Conservation (phyloP, 2,888 invertebrate genomes). For the Lamproptera curius region DNA sequence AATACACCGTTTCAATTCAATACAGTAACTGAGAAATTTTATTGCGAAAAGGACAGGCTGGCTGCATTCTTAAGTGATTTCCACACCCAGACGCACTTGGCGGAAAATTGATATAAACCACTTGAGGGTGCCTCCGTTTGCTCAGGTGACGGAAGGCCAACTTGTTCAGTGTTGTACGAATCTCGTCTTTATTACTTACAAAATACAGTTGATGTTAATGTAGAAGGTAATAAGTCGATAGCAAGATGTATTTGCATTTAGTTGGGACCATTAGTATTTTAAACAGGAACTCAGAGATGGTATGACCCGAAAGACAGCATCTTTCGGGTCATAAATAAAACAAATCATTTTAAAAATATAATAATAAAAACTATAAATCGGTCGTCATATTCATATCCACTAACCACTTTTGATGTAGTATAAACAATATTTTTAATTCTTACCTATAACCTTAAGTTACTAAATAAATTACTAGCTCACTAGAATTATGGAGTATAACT, state of each 20-base stretch:
- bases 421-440: no score
- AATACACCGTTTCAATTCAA: constrained; percentile 8
- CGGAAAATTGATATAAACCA: constrained; percentile 76
- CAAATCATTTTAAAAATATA: no score
- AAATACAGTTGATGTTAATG: constrained; percentile 36
- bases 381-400: no score
- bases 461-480: no score
- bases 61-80: constrained; percentile 61
- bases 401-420: no score
- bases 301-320: no score
- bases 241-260: constrained; percentile 50
- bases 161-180: constrained; percentile 47
- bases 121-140: constrained; percentile 61
- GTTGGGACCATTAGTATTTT: constrained; percentile 58
- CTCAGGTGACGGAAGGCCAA: constrained; percentile 63
- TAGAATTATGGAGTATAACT: no score
- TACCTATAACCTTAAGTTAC: no score
- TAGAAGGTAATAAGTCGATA: constrained; percentile 43
- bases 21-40: constrained; percentile 3
- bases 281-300: constrained; percentile 46
- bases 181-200: constrained; percentile 31
- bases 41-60: constrained; percentile 36
- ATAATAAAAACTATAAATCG: no score
- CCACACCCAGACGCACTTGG: constrained; percentile 67
- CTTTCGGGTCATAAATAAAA: no score